Conservation (phyloP, 2,113 vertebrate genomes). For the Sporophila hypoxantha region DNA sequence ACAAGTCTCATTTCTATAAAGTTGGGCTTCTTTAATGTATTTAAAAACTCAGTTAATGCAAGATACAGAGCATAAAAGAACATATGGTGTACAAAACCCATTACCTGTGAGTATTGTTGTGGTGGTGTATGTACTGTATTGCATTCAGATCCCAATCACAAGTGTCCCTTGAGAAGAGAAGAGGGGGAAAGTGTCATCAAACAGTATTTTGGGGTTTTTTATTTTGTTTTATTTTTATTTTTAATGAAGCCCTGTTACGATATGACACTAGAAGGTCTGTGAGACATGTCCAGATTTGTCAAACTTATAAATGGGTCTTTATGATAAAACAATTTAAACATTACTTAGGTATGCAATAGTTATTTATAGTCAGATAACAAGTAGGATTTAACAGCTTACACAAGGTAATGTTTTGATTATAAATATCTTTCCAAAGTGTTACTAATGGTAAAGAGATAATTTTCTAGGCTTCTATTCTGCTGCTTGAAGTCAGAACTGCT, state of each 20-base stretch:
- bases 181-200: constrained; percentile 51
- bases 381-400: constrained; percentile 74
- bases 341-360: constrained; percentile 64
- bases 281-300: constrained; percentile 64
- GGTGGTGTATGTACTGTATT: constrained; percentile 65
- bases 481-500: constrained; percentile 99
- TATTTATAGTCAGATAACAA: constrained; percentile 66
- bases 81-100: constrained; percentile 64
- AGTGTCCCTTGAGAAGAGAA: constrained; percentile 53
- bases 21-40: constrained; percentile 75
- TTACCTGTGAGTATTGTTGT: constrained; percentile 68
- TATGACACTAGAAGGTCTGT: constrained; percentile 54
- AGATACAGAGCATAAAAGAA: constrained; percentile 68
- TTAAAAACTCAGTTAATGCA: constrained; percentile 47
- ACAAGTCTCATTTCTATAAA: constrained; percentile 61
- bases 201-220: not conserved
- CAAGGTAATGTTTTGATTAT: constrained; percentile 85
- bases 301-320: constrained; percentile 57
- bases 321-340: constrained; percentile 56
- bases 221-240: not conserved
- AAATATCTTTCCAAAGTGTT: constrained; percentile 99
- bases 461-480: constrained; percentile 99
- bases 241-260: constrained; percentile 72
- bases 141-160: constrained; percentile 61
- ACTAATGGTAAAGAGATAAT: constrained; percentile 99